phyloP scores from a whole-genome alignment of 2,888 invertebrate species.

The Cephus nigrinus region DNA sequence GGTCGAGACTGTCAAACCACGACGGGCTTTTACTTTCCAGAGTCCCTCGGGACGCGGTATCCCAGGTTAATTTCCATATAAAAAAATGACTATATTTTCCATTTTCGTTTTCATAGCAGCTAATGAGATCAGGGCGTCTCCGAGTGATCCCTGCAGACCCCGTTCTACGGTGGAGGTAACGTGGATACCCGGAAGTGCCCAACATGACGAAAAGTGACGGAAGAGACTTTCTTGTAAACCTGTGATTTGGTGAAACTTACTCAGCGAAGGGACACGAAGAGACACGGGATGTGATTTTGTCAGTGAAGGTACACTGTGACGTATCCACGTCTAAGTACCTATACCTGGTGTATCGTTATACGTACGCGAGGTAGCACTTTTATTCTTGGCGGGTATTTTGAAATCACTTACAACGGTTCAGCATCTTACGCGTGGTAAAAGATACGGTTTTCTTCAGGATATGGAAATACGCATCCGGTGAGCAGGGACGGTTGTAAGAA shows the following conservation, averaged over 20 bases:
- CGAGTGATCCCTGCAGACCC: not conserved
- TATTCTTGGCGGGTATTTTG: not conserved
- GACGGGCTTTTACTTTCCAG: not conserved
- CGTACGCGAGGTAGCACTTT: not conserved
- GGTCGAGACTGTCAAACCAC: not conserved
- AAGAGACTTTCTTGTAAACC: not conserved
- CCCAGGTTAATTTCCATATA: too few relatives aligned
- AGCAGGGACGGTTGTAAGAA: not conserved
- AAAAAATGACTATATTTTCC: not conserved
- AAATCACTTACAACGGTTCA: not conserved
- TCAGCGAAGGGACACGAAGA: not conserved
- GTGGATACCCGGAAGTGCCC: not conserved
- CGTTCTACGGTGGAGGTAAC: not conserved
- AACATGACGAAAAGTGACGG: not conserved
- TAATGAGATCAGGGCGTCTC: too few relatives aligned
- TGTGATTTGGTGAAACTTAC: not conserved
- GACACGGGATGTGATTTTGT: not conserved
- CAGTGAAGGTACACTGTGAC: not conserved
- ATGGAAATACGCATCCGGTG: not conserved
- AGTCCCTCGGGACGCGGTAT: too few relatives aligned
- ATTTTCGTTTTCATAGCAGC: not conserved
- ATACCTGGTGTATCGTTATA: not conserved
- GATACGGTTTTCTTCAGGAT: not conserved
- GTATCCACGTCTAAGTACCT: not conserved
- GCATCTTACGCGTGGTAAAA: not conserved